A percentile compares a stretch with the other conserved stretches of the same genome.
Conservation (phyloP, 2,888 invertebrate species). For the Penaeus monodon region DNA sequence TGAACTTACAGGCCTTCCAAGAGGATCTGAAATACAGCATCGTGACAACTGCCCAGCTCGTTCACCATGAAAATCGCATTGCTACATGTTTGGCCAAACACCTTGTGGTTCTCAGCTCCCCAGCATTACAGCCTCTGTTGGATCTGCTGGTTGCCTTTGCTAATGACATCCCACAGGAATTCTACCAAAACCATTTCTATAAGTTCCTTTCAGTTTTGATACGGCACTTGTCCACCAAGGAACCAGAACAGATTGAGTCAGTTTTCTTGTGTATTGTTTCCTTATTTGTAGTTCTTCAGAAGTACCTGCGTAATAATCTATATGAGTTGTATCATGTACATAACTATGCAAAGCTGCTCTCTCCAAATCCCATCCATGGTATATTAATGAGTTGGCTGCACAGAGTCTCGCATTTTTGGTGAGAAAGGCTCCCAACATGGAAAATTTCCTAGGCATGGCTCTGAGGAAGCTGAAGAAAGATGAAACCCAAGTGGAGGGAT, state of each 20-base stretch:
- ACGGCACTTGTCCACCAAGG: slow-evolving; percentile 24
- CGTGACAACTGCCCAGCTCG: slow-evolving; percentile 35
- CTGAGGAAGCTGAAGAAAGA: slow-evolving; percentile 36
- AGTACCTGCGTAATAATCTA: slow-evolving; percentile 44
- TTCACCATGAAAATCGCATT: slow-evolving; percentile 37
- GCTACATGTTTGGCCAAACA: slow-evolving; percentile 28
- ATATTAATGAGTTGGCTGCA: slow-evolving; percentile 62
- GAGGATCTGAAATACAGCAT: slow-evolving; percentile 39
- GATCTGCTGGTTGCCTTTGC: slow-evolving; percentile 59
- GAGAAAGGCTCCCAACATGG: slow-evolving; percentile 41
- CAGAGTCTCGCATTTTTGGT: slow-evolving; percentile 55
- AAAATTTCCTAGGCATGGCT: slow-evolving; percentile 36
- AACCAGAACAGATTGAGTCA: slow-evolving; percentile 55
- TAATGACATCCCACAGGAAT: slow-evolving; percentile 59
- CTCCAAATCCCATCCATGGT: slow-evolving; percentile 46
- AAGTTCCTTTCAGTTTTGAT: slow-evolving; percentile 41
- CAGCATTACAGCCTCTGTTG: slow-evolving; percentile 49
- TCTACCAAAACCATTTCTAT: slow-evolving; percentile 59
- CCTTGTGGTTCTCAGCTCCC: slow-evolving; percentile 13
- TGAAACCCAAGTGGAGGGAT: slow-evolving; percentile 40
- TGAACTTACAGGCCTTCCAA: slow-evolving; percentile 27
- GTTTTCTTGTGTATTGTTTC: slow-evolving; percentile 60
- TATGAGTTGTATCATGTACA: slow-evolving; percentile 43
- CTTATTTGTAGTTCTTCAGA: slow-evolving; percentile 48
- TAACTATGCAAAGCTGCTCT: slow-evolving; percentile 42